A percentile compares a stretch with the other conserved stretches of the same genome.
Evolutionary conservation across 2,797 vertebrate genomes (phyloP).

Genomic region (Carapus acus): DNA sequence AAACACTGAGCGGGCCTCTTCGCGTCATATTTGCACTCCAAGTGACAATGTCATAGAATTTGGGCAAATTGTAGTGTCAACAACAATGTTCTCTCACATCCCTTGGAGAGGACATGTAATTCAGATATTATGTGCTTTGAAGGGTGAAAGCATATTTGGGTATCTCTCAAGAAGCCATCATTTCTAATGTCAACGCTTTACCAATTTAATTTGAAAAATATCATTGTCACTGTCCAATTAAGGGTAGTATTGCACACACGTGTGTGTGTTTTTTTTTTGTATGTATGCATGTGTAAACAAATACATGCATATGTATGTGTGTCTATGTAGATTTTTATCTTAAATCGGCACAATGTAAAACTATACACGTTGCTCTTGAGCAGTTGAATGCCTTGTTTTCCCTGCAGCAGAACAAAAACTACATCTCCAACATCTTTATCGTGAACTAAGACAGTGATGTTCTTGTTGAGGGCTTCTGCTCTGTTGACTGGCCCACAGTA

Average conservation of each 20-base stretch:
- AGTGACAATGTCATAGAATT: slow-evolving; percentile 59
- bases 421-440: slow-evolving; percentile 32
- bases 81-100: slow-evolving; percentile 59
- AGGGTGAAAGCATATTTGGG: not conserved
- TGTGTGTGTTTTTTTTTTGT: no score
- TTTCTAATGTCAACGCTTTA: not conserved
- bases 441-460: slow-evolving; percentile 28
- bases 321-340: no score
- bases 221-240: not conserved
- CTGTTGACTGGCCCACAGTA: slow-evolving; percentile 49
- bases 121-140: slow-evolving; percentile 44
- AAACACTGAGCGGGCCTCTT: slow-evolving; percentile 51
- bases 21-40: slow-evolving; percentile 62
- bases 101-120: slow-evolving; percentile 46
- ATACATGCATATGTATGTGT: no score
- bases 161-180: slow-evolving; percentile 19
- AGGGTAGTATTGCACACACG: slow-evolving; percentile 5
- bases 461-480: slow-evolving; percentile 31
- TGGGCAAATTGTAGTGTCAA: slow-evolving; percentile 64
- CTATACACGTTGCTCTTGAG: no score
- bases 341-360: no score
- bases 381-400: no score
- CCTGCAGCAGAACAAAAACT: slow-evolving; percentile 9
- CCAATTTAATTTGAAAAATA: slow-evolving; percentile 11
- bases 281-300: no score